These are phyloP conservation scores for Brevimyrus niger DNA, from an alignment of 2,113 vertebrate species.

Conservation along the genomic window DNA sequence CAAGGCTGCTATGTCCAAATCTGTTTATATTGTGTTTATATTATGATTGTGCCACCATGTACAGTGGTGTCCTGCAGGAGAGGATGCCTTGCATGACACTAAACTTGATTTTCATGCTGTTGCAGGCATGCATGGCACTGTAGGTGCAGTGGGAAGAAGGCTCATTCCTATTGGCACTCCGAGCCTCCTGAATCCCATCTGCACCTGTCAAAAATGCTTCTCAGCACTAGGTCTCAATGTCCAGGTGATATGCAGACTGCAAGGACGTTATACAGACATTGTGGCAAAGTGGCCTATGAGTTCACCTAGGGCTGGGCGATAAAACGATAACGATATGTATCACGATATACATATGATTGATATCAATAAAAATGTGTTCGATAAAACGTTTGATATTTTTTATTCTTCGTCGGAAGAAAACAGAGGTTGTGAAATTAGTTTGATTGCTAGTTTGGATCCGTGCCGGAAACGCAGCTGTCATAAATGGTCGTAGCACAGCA, in stretches of 20 bases:
- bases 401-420: too few species aligned
- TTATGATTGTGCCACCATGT: neutral
- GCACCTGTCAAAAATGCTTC: neutral
- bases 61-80: neutral
- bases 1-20: neutral
- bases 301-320: too few species aligned
- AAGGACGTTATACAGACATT: neutral
- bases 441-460: too few species aligned
- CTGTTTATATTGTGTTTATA: neutral
- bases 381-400: too few species aligned
- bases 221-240: neutral
- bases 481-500: too few species aligned
- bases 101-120: neutral
- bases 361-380: too few species aligned
- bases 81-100: neutral
- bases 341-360: too few species aligned
- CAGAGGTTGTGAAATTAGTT: too few species aligned
- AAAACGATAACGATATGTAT: too few species aligned
- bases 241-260: neutral
- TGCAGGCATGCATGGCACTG: neutral
- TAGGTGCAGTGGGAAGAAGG: neutral
- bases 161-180: neutral
- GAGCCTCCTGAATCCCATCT: neutral
- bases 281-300: neutral
- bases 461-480: too few species aligned